Conservation (phyloP, 2,888 invertebrate species). For the Ypsolopha scabrella region DNA sequence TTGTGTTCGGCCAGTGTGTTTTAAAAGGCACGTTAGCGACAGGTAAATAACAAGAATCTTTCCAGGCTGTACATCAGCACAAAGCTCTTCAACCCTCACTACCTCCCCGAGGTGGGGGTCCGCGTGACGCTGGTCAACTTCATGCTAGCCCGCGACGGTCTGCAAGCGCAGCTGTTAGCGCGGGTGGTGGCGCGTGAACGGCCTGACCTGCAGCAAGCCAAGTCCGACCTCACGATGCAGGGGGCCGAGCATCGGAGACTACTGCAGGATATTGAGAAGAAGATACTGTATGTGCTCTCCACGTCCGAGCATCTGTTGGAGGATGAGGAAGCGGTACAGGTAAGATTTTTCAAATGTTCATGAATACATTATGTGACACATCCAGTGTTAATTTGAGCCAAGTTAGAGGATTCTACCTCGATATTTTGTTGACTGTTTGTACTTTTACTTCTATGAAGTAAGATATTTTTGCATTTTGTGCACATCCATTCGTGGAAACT, state of each 20-base stretch:
- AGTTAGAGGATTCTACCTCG: too few relatives aligned
- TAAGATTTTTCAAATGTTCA: slow-evolving; percentile 16
- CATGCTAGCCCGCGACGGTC: slow-evolving; percentile 89
- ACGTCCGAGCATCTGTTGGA: slow-evolving; percentile 75
- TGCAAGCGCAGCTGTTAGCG: slow-evolving; percentile 90
- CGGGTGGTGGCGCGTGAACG: slow-evolving; percentile 93
- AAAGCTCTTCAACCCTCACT: slow-evolving; percentile 93
- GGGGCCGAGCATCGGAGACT: slow-evolving; percentile 86
- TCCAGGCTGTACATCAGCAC: slow-evolving; percentile 91
- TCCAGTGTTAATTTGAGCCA: neutral
- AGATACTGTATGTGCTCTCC: slow-evolving; percentile 78
- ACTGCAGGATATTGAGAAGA: slow-evolving; percentile 90
- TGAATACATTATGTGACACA: too few relatives aligned
- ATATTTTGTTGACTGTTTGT: too few relatives aligned
- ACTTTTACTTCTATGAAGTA: too few relatives aligned
- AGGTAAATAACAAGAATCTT: neutral
- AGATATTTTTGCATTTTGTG: too few relatives aligned
- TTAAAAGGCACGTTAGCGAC: too few relatives aligned
- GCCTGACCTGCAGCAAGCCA: slow-evolving; percentile 92
- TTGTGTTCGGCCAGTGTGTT: too few relatives aligned
- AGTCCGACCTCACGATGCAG: slow-evolving; percentile 82
- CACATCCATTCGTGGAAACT: too few relatives aligned
- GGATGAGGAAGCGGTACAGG: slow-evolving; percentile 90
- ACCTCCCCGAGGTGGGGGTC: slow-evolving; percentile 92
- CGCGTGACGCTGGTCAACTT: slow-evolving; percentile 93